These are phyloP conservation scores for Pollenia angustigena DNA, from an alignment of 2,888 invertebrate species.

Conservation along the genomic window DNA sequence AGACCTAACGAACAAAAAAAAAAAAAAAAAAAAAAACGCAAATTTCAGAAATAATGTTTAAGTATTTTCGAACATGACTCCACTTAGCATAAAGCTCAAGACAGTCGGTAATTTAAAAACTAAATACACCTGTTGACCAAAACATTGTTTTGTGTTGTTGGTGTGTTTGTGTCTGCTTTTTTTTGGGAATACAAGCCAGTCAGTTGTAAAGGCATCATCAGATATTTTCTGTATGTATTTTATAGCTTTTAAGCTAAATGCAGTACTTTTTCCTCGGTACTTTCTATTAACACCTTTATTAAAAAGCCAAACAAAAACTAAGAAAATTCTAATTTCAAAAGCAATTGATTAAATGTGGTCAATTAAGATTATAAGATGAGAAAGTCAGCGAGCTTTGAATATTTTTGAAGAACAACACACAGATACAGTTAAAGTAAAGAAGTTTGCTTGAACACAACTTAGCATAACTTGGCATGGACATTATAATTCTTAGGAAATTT, in stretches of 20 bases:
- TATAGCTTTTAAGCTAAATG: not conserved
- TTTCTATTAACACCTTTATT: conserved; percentile 66
- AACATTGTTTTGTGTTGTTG: not conserved
- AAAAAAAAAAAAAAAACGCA: not conserved
- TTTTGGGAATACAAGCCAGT: not conserved
- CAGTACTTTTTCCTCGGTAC: conserved; percentile 29
- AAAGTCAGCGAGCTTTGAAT: conserved; percentile 56
- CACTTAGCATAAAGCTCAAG: conserved; percentile 1
- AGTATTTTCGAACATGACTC: conserved; percentile 4
- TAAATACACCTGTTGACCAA: conserved; percentile 63
- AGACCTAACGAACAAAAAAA: not conserved
- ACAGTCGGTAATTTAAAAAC: not conserved
- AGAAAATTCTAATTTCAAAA: conserved; percentile 58
- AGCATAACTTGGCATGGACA: conserved; percentile 52
- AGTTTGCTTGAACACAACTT: conserved; percentile 39
- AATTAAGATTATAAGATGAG: conserved; percentile 64
- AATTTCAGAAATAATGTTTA: conserved; percentile 8
- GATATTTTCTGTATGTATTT: not conserved
- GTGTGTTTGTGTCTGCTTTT: not conserved
- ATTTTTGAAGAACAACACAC: conserved; percentile 6
- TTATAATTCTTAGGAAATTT: conserved; percentile 68
- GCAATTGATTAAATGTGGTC: conserved; percentile 60
- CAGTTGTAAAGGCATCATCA: conserved; percentile 16
- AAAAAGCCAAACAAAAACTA: conserved; percentile 27
- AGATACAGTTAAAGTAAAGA: conserved; percentile 20